These are phyloP conservation scores for Fringilla coelebs DNA, from an alignment of 2,797 vertebrate genomes.

Conservation along the genomic window DNA sequence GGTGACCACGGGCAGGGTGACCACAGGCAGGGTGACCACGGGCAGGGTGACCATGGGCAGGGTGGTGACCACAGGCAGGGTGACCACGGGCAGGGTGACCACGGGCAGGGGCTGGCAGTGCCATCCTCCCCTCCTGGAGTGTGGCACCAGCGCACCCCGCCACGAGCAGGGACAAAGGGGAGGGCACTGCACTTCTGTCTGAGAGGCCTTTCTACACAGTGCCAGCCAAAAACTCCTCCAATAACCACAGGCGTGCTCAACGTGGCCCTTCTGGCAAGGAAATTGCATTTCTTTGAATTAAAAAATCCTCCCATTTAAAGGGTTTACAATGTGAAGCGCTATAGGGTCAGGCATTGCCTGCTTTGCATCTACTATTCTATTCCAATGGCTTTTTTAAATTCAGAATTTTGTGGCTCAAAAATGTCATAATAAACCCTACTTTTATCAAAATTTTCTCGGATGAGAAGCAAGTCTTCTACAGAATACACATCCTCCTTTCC, in stretches of 20 bases:
- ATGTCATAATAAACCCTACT: slow-evolving; percentile 89
- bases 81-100: rapidly evolving
- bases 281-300: not conserved
- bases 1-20: rapidly evolving
- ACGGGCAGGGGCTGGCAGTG: not conserved
- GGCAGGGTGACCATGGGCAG: rapidly evolving
- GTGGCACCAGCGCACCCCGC: not conserved
- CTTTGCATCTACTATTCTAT: slow-evolving; percentile 5
- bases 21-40: not conserved
- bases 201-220: not conserved
- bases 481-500: slow-evolving; percentile 78
- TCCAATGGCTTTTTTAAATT: slow-evolving; percentile 73
- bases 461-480: slow-evolving; percentile 81
- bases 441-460: slow-evolving; percentile 78
- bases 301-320: not conserved
- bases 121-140: not conserved
- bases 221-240: not conserved
- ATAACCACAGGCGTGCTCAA: not conserved
- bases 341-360: not conserved
- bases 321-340: not conserved
- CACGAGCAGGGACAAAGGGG: not conserved
- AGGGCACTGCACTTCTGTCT: not conserved
- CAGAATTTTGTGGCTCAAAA: slow-evolving; percentile 76
- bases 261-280: not conserved
- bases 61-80: rapidly evolving